A percentile compares a stretch with the other conserved stretches of the same genome.
Conservation (phyloP, 2,888 invertebrate genomes). For the Hirtodrosophila alboralis region DNA sequence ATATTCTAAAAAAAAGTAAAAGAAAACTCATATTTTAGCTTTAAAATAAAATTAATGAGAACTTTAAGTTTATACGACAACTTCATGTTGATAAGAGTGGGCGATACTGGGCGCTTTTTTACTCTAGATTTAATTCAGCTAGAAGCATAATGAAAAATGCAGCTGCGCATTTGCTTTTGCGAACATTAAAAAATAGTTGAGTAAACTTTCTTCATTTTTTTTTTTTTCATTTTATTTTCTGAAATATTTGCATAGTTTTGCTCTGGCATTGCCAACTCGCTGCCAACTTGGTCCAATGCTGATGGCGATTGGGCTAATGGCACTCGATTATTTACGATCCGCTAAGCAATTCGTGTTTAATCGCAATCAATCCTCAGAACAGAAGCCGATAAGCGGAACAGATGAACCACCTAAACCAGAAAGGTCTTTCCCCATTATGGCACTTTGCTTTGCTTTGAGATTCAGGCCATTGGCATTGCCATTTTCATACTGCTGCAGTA, state of each 20-base stretch:
- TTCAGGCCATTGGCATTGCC: constrained; percentile 9
- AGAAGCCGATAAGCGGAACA: constrained; percentile 59
- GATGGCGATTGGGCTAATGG: constrained; percentile 57
- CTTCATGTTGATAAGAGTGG: constrained; percentile 32
- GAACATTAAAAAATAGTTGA: constrained; percentile 65
- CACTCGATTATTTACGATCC: constrained; percentile 68
- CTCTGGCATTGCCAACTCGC: constrained; percentile 13
- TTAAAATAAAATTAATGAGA: constrained; percentile 60
- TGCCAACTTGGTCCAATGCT: constrained; percentile 12
- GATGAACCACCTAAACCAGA: constrained; percentile 48
- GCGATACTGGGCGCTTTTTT: constrained; percentile 15
- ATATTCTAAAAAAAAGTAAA: constrained; percentile 16
- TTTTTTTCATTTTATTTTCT: constrained; percentile 34
- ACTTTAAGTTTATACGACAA: constrained; percentile 41
- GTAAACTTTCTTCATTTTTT: constrained; percentile 42
- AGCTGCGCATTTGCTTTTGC: constrained; percentile 61
- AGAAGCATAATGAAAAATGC: constrained; percentile 66
- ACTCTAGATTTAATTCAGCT: constrained; percentile 53
- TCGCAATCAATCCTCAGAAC: constrained; percentile 61
- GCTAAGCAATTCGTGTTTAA: constrained; percentile 68
- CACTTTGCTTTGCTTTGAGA: constrained; percentile 17
- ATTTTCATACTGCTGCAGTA: constrained; percentile 26
- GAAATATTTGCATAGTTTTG: constrained; percentile 68
- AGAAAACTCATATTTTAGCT: constrained; percentile 20
- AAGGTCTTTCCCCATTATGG: constrained; percentile 1